Base-by-base conservation (phyloP, 2,113 vertebrate genomes). In the Xenopus borealis region DNA sequence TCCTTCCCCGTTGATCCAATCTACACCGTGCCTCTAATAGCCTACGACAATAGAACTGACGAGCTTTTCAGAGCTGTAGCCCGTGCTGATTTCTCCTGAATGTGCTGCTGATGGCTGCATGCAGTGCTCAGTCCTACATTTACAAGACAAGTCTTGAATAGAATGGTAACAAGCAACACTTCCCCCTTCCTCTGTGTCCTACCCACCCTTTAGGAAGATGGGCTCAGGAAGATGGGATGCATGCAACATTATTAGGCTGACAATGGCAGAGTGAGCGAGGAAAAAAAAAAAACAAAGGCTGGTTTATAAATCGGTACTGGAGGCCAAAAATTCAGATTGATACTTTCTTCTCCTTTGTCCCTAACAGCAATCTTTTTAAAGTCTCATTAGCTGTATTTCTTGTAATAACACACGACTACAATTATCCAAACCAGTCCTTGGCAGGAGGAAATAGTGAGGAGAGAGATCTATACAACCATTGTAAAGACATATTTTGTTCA, bases 381-480 rank as follows among this genome's bases (percentile, higher is more conserved):
- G 74, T 63, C 74, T 77, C 74, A 77, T 77, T 77, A 77, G 74
- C 67, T 7, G 18, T 62, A 53, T 67, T 77, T 77, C 74, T 77
- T 70, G 66, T 64, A 64, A 69, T 33, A 63, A 69, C 66, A 69
- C 64, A 69, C n/a, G n/a, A n/a, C 67, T 23, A 77, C 74, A 77
- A 77, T 77, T 69, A 77, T 64, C 67, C 62, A 77, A 77, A 67
- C 62, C 27, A 69, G 66, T 70, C 59, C 59, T 58, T 77, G 74
- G 74, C 74, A 77, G 53, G 19, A n/a, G 59, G 18, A 77, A 30
- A 55, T 62, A 46, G 18, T 12, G 40, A 30, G 19, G 19, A 40
- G 44, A 30, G 17, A 69, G 52, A 76, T 64, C 59, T 62, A 70
- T 62, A 69, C 68, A 55, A 55, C 16, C 14, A 55, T 55, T 55